Percentiles rank a stretch among this genome's conserved stretches.
Evolutionary conservation across 1,140 invertebrate species (phyloP).

Genomic region (Drosophila paulistorum): DNA sequence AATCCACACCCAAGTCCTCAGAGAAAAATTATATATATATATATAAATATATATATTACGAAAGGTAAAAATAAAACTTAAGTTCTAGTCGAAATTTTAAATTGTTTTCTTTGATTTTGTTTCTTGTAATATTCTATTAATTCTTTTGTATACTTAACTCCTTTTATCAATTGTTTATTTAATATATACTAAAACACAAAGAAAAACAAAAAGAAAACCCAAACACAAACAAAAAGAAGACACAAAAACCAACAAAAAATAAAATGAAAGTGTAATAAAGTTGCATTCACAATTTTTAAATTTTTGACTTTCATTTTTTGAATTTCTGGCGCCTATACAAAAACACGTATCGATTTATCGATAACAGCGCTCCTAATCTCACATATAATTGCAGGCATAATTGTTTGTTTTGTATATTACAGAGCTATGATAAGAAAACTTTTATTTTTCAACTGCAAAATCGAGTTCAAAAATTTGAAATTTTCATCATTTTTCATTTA

Average conservation of each 20-base stretch:
- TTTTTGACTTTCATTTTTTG: slow-evolving; percentile 14
- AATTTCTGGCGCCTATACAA: neutral
- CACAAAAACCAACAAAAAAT: slow-evolving; percentile 33
- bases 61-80: slow-evolving; percentile 58
- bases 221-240: slow-evolving; percentile 33
- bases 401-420: too few relatives aligned
- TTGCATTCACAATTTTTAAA: slow-evolving; percentile 82
- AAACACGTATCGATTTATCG: too few relatives aligned
- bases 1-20: slow-evolving; percentile 31
- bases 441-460: neutral
- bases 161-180: slow-evolving; percentile 64
- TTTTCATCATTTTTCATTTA: neutral
- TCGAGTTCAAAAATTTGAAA: neutral
- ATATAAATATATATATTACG: slow-evolving; percentile 50
- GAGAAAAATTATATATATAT: slow-evolving; percentile 30
- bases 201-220: slow-evolving; percentile 49
- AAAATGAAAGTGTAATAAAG: slow-evolving; percentile 77
- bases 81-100: slow-evolving; percentile 83
- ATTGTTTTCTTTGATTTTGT: slow-evolving; percentile 58
- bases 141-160: slow-evolving; percentile 30
- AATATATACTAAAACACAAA: slow-evolving; percentile 65
- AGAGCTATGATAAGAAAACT: too few relatives aligned
- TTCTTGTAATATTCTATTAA: slow-evolving; percentile 27
- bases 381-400: neutral
- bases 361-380: too few relatives aligned